Evolutionary conservation across 2,797 vertebrate genomes (phyloP), one percentile per base, ranked within the genome.

Genomic region (Sitta carolinensis): DNA sequence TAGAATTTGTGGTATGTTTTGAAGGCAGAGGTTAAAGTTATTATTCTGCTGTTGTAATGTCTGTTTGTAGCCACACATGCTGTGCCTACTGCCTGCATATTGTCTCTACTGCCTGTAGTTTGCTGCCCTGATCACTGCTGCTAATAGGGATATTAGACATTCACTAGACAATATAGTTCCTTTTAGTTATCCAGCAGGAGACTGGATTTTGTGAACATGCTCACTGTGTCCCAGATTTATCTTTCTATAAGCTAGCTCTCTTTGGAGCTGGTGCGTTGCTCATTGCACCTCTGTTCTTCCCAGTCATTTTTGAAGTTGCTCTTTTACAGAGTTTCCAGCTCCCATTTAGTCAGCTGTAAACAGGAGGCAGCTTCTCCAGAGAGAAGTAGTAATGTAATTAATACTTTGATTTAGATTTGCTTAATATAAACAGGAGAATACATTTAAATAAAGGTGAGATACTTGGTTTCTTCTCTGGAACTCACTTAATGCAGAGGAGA

Each of bases 11-110:
- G 69, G 87, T 70, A 42, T 70, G 90, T 95, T 94, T 88, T 89
- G 87, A 92, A 95, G 85, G 90, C 84, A 79, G 79, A 92, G 58
- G 61, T 87, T 94, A 88, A 88, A 96, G 94, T 85, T 96, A 81
- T 92, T 95, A 77, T 93, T 96, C 87, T 92, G 52, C 57, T 80
- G 26, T 62, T 76, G 26, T 30, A 95, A 34, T 92, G 87, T 62
- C 92, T 84, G 27, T 86, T 84, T 69, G 85, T 48, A 86, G 51
- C 69, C 66, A 42, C 3, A 15, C 42, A 58, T 42, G 36, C 78
- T 84, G 63, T 88, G 80, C 51, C 63, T 91, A 10, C 54, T 84
- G 84, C 81, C 47, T 87, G 47, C 26, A 57, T 45, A 78, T 87
- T 76, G 21, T 38, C 72, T 74, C 42, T 36, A 4, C 40, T 58